Evolutionary conservation across 2,113 vertebrate genomes (phyloP).

Genomic region (Syrmaticus mikado): DNA sequence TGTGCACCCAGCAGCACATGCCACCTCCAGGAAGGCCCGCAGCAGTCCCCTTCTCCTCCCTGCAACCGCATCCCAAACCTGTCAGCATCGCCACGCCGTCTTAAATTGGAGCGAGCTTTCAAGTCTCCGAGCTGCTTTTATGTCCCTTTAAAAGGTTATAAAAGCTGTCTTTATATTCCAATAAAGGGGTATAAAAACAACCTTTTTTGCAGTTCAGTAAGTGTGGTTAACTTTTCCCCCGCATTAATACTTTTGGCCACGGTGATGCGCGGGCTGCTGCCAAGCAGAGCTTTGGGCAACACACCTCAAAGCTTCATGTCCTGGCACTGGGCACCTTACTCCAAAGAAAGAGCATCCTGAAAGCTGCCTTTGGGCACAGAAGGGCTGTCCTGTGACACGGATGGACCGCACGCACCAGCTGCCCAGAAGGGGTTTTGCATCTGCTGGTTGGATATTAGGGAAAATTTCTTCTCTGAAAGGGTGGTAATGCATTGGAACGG

Average conservation of each 20-base stretch:
- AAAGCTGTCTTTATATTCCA: conserved; percentile 68
- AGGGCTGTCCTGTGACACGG: rapidly evolving
- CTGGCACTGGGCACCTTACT: neutral
- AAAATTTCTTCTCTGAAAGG: too few species aligned
- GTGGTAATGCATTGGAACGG: too few species aligned
- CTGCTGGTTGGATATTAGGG: neutral
- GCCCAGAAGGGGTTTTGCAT: neutral
- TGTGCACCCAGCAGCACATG: rapidly evolving
- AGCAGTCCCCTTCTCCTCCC: neutral
- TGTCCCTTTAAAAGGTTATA: conserved; percentile 70
- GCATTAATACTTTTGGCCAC: neutral
- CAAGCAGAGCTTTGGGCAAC: rapidly evolving
- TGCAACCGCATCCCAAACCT: neutral
- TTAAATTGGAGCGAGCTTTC: conserved; percentile 1
- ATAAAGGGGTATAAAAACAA: conserved; percentile 71
- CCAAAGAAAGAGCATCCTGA: neutral
- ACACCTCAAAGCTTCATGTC: neutral
- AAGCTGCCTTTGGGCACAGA: neutral
- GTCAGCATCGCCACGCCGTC: rapidly evolving
- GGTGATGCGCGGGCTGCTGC: rapidly evolving
- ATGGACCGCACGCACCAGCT: neutral
- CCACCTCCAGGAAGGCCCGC: too few species aligned
- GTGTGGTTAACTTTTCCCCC: conserved; percentile 2
- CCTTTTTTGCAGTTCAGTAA: conserved; percentile 30
- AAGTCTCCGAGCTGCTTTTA: conserved; percentile 65